phyloP scores from a whole-genome alignment of 2,888 invertebrate genomes.

The Ametastegia equiseti region DNA sequence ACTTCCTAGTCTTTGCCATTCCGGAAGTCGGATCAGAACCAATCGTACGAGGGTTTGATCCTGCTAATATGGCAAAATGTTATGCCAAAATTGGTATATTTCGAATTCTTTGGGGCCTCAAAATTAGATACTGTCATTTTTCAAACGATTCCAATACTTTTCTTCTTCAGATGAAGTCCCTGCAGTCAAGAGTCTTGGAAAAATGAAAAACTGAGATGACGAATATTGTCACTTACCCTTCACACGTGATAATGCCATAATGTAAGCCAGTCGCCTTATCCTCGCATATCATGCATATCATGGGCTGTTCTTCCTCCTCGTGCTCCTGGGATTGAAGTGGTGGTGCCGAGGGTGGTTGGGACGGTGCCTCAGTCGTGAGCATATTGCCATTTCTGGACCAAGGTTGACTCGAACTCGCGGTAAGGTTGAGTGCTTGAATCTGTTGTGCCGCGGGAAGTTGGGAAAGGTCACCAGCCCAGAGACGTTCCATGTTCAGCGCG shows the following conservation, averaged over 20 bases:
- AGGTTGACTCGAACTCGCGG: slow-evolving; percentile 70
- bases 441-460: slow-evolving; percentile 91
- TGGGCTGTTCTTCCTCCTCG: slow-evolving; percentile 93
- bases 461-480: slow-evolving; percentile 93
- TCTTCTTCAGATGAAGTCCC: too few species aligned
- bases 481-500: slow-evolving; percentile 92
- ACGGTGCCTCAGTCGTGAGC: slow-evolving; percentile 69
- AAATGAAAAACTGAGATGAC: slow-evolving; percentile 7
- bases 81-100: too few species aligned
- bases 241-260: slow-evolving; percentile 99
- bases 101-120: too few species aligned
- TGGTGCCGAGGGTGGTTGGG: slow-evolving; percentile 74
- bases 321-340: slow-evolving; percentile 77
- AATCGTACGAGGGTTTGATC: too few species aligned
- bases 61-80: too few species aligned
- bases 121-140: too few species aligned
- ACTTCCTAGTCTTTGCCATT: too few species aligned
- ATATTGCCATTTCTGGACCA: slow-evolving; percentile 55
- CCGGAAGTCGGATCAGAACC: too few species aligned
- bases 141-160: too few species aligned
- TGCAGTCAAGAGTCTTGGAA: background rate
- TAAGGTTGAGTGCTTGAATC: slow-evolving; percentile 87
- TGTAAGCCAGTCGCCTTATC: slow-evolving; percentile 98
- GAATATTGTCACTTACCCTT: slow-evolving; percentile 82
- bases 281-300: slow-evolving; percentile 99